phyloP scores from a whole-genome alignment of 2,113 vertebrate genomes.

The Tenrec ecaudatus region DNA sequence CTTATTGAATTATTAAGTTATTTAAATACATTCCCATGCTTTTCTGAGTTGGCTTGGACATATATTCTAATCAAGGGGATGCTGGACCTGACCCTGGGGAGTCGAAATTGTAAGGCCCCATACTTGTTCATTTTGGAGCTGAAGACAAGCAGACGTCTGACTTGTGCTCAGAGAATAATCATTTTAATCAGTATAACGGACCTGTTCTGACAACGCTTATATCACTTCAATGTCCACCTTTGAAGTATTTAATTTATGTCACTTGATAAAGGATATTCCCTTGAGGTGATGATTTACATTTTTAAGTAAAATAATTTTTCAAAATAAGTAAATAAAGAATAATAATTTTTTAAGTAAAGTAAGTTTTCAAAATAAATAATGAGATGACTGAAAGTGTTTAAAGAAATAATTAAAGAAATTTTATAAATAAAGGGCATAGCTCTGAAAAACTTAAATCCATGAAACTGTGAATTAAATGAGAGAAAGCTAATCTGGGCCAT shows the following conservation, averaged over 20 bases:
- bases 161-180: background rate
- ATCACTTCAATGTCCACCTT: background rate
- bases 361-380: background rate
- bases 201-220: background rate
- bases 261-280: background rate
- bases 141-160: background rate
- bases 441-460: background rate
- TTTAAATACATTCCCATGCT: background rate
- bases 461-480: background rate
- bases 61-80: background rate
- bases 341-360: background rate
- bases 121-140: background rate
- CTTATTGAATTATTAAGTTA: constrained; percentile 13
- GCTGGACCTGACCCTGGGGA: background rate
- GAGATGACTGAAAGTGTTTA: constrained; percentile 18
- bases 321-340: constrained; percentile 5
- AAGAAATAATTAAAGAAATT: background rate
- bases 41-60: background rate
- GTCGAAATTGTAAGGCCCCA: background rate
- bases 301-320: constrained; percentile 11
- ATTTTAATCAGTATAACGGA: background rate
- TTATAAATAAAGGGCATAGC: background rate
- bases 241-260: constrained; percentile 36
- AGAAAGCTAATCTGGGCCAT: background rate
- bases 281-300: background rate